Percentiles rank a stretch among this genome's conserved stretches.
phyloP scores from a whole-genome alignment of 2,113 vertebrate species.

The Hydrochoerus hydrochaeris region DNA sequence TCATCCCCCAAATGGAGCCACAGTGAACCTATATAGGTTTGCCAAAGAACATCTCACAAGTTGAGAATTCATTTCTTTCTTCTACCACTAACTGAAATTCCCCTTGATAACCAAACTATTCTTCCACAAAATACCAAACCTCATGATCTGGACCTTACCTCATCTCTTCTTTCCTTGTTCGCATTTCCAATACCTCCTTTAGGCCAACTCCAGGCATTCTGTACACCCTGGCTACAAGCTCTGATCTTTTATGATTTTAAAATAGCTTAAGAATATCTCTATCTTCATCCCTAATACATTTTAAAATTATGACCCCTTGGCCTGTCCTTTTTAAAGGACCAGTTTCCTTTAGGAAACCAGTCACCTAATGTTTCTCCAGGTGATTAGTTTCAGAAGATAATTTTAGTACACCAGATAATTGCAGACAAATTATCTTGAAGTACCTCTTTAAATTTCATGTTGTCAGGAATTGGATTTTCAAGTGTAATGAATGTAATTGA shows the following conservation, averaged over 20 bases:
- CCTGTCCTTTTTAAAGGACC: slow-evolving; percentile 17
- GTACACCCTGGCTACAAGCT: neutral
- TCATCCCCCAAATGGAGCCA: neutral
- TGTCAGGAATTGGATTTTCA: slow-evolving; percentile 46
- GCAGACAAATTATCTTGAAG: slow-evolving; percentile 71
- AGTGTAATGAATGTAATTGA: slow-evolving; percentile 64
- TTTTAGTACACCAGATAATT: slow-evolving; percentile 63
- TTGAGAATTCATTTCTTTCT: neutral
- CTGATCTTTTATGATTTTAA: neutral
- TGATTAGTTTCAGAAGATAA: slow-evolving; percentile 59
- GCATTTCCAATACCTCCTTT: neutral
- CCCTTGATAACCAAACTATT: neutral
- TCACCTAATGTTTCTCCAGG: neutral
- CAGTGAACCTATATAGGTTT: neutral
- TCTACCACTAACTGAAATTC: neutral
- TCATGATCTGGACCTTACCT: neutral
- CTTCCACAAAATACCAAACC: neutral
- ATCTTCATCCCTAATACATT: neutral
- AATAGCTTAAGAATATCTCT: neutral
- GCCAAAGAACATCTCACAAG: neutral
- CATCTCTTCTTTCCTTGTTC: neutral
- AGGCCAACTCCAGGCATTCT: neutral
- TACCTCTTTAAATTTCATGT: slow-evolving; percentile 48
- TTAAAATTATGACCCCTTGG: neutral
- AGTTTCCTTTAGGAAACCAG: slow-evolving; percentile 49